Evolutionary conservation across 2,888 invertebrate genomes (phyloP), one percentile per base, ranked within the genome.

Genomic region (Pandemis cinnamomeana): DNA sequence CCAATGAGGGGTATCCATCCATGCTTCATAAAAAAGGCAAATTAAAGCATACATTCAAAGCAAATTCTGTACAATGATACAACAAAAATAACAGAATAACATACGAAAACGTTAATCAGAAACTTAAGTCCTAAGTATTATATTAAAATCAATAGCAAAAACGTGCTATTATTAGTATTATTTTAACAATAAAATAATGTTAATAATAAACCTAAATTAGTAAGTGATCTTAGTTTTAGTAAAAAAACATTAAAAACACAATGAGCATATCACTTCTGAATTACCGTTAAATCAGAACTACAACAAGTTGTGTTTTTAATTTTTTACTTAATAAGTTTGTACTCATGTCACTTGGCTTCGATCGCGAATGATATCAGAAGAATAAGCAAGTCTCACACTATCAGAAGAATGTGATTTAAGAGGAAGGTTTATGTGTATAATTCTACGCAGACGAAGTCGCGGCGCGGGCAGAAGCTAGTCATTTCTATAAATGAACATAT

Each of bases 31-130:
- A 42, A n/a, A 10, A 58, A 46, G 66, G n/a, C 41, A 36, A 55
- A 62, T 62, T 36, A 20, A 62, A 72, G 72, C 72, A 67, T 63
- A 68, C 46, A 44, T 15, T 10, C 53, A 67, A 53, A 68, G 5
- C 27, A 0, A 27, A 10, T 62, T 44, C 7, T 68, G 55, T 55
- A 62, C 71, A 72, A 15, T 6, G 4, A 3, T 62, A 62, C 36
- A 72, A 62, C n/a, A n/a, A 46, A 42, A 58, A 27, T 10, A 62
- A n/a, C 42, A 48, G 8, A 7, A 7, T 44, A 70, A 41, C 15
- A 63, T 36, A 70, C 13, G 41, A n/a, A 41, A 20, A 41, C 15
- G 46, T 66, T 60, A 66, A 13, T 64, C 46, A 7, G 15, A 15
- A 55, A 27, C 8, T 58, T 51, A 55, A 53, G 27, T 71, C 62